phyloP scores from a whole-genome alignment of 2,113 vertebrate genomes.

The Crotophaga sulcirostris region DNA sequence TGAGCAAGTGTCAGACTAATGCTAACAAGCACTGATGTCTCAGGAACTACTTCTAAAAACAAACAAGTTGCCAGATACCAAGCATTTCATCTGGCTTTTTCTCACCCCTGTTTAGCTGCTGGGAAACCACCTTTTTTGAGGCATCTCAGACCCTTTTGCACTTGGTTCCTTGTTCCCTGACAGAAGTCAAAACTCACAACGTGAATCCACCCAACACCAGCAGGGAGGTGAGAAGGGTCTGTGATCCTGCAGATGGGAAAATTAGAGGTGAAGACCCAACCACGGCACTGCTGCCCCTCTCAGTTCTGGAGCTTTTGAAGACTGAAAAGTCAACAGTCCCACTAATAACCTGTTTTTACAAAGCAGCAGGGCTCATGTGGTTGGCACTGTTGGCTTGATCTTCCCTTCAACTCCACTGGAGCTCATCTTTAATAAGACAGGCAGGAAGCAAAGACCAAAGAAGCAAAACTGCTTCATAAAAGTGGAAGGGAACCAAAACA shows the following conservation, averaged over 20 bases:
- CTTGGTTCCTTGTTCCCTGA: neutral
- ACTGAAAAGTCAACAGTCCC: neutral
- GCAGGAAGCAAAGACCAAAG: neutral
- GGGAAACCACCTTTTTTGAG: neutral
- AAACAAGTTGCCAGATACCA: neutral
- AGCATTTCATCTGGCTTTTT: neutral
- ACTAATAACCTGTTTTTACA: neutral
- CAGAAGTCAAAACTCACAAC: neutral
- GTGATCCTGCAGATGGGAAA: neutral
- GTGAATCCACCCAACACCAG: accelerated
- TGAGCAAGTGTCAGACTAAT: neutral
- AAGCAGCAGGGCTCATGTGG: neutral
- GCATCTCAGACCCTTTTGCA: neutral
- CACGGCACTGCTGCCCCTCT: accelerated
- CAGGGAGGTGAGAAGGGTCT: neutral
- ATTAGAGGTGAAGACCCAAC: neutral
- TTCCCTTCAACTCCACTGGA: neutral
- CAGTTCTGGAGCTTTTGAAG: accelerated
- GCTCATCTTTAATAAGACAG: neutral
- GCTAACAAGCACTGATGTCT: neutral
- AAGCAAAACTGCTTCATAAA: neutral
- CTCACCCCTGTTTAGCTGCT: neutral
- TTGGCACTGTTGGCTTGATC: neutral
- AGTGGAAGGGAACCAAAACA: neutral
- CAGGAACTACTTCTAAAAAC: neutral